phyloP scores from a whole-genome alignment of 2,888 invertebrate species.

The Tipula confusa region DNA sequence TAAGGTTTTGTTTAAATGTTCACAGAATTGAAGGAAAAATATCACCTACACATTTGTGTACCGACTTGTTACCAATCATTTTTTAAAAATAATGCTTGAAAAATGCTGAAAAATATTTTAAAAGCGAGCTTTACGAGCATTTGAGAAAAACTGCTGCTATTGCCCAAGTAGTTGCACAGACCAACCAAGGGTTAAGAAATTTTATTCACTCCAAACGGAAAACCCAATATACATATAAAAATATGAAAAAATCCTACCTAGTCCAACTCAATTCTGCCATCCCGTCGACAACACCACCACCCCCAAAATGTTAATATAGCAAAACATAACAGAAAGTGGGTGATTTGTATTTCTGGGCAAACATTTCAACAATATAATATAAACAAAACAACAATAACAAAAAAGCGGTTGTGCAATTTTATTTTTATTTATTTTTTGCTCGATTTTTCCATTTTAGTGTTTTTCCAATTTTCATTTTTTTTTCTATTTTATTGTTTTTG shows the following conservation, averaged over 20 bases:
- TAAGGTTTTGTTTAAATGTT: too few relatives aligned
- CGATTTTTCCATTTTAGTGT: slow-evolving; percentile 20
- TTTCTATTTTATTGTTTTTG: background rate
- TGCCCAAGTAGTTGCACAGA: too few relatives aligned
- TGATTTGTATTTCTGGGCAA: background rate
- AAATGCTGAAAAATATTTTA: too few relatives aligned
- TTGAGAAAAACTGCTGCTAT: too few relatives aligned
- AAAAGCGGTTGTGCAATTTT: slow-evolving; percentile 17
- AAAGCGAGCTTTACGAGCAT: too few relatives aligned
- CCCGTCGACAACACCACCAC: background rate
- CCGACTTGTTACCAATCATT: too few relatives aligned
- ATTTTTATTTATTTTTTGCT: background rate
- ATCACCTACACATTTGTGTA: too few relatives aligned
- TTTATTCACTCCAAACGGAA: too few relatives aligned
- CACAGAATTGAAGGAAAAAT: too few relatives aligned
- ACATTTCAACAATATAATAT: background rate
- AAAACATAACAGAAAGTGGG: background rate
- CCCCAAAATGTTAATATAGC: background rate
- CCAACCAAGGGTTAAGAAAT: too few relatives aligned
- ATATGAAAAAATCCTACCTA: background rate
- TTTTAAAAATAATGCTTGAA: too few relatives aligned
- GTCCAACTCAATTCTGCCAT: background rate
- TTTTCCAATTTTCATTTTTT: background rate
- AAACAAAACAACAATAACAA: background rate
- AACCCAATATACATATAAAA: too few relatives aligned